These are phyloP conservation scores for Tigriopus californicus DNA, from an alignment of 2,888 invertebrate genomes.

Conservation along the genomic window DNA sequence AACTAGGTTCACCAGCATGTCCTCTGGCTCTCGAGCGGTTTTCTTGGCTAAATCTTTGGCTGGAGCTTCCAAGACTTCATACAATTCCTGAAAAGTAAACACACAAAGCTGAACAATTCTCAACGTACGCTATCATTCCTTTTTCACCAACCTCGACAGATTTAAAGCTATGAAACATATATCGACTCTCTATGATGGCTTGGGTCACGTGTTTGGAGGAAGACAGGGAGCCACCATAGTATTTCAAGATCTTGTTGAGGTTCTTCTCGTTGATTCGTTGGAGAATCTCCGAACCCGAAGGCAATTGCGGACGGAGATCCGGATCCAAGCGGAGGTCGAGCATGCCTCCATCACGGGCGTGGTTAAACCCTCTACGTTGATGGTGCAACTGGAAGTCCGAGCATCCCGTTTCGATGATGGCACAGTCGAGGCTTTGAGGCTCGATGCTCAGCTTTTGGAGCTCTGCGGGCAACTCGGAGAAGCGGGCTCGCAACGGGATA, in stretches of 20 bases:
- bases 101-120: too few relatives aligned
- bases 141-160: background rate
- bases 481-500: background rate
- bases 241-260: background rate
- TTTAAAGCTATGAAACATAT: constrained; percentile 1
- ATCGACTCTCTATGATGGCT: constrained; percentile 5
- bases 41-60: background rate
- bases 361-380: background rate
- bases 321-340: constrained; percentile 3
- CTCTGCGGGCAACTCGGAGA: background rate
- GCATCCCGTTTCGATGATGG: background rate
- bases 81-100: background rate
- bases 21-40: background rate
- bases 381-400: background rate
- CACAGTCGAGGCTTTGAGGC: background rate
- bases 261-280: background rate
- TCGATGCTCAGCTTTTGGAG: background rate
- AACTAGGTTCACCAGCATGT: background rate
- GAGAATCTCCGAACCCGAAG: background rate
- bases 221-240: background rate
- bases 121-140: too few relatives aligned
- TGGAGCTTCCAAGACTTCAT: background rate
- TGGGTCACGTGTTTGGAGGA: background rate
- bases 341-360: background rate
- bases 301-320: background rate